Percentiles rank a stretch among this genome's conserved stretches.
Conservation (phyloP, 2,113 vertebrate genomes). For the Cariama cristata region DNA sequence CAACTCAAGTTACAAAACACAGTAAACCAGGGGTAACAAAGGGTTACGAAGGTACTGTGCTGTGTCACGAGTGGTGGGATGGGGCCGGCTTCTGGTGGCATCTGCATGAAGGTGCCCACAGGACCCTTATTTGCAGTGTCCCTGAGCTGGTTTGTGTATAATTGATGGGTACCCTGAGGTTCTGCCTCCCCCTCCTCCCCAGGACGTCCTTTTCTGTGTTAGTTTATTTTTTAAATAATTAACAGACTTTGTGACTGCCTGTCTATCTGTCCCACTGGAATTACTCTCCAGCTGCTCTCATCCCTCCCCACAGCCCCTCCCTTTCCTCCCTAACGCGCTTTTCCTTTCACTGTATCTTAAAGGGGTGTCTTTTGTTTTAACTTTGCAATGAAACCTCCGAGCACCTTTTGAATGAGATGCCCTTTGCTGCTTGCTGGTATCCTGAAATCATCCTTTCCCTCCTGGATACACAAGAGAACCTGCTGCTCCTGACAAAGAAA, state of each 20-base stretch:
- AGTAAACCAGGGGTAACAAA: neutral
- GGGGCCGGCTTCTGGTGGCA: neutral
- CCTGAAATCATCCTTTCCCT: neutral
- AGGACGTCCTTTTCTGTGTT: constrained; percentile 41
- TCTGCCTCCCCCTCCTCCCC: neutral
- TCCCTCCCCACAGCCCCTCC: neutral
- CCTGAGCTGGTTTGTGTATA: constrained; percentile 13
- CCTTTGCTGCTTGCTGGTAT: neutral
- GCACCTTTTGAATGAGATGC: neutral
- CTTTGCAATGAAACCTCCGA: neutral
- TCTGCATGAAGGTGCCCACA: neutral
- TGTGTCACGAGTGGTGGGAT: neutral
- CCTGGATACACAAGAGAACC: neutral
- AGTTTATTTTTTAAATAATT: constrained; percentile 72
- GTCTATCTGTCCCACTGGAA: constrained; percentile 40
- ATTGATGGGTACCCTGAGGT: constrained; percentile 25
- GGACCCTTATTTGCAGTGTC: neutral
- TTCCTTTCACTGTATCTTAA: neutral
- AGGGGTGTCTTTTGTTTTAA: neutral
- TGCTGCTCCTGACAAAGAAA: neutral
- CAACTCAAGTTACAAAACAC: constrained; percentile 30
- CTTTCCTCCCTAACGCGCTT: neutral
- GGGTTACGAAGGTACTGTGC: neutral
- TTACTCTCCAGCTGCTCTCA: constrained; percentile 55
- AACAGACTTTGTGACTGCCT: constrained; percentile 52